Evolutionary conservation across 2,888 invertebrate genomes (phyloP), one percentile per base, ranked within the genome.

Genomic region (Drosophila greeni): DNA sequence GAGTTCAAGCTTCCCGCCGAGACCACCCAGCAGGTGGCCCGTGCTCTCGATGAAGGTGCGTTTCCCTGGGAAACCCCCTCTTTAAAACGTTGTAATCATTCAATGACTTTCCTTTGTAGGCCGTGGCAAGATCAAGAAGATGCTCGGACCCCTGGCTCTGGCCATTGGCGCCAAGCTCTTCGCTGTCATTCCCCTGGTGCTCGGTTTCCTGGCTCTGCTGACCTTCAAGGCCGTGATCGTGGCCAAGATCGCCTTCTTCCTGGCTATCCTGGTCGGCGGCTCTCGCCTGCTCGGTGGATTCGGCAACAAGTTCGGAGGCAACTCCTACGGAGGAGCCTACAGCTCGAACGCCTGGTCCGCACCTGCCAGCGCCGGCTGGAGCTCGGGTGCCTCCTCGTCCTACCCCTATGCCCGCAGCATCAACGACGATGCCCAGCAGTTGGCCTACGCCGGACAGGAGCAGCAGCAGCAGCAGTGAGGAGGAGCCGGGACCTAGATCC

Each of bases 31-130:
- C 91, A 91, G 72, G 90, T 94, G 23, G 92, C 94, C 0, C 91
- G 94, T 68, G 92, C 94, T 34, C 90, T 95, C 74, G 93, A 92
- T 89, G 95, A 95, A 93, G 95, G 95, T 94, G 88, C 87, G 74
- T 43, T 33, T 53, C 3, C 5, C 14, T 11, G 9, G 7, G 1
- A 5, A 2, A 20, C 0, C 14, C 14, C 18, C 31, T n/a, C 14
- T 14, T 3, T 14, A 5, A 31, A 20, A 2, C 5, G 3, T 1
- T 20, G 8, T 45, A 16, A 12, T n/a, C 12, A 14, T 33, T 14
- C 5, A 2, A 2, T 23, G 8, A 29, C 9, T 39, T 37, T 29
- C 20, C 5, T 14, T 18, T 29, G 16, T 86, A 94, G 94, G 94
- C 52, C 93, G 95, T 40, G 94, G 92, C 29, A 95, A 93, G 88